Evolutionary conservation across 2,888 invertebrate species (phyloP).

Genomic region (Hirtodrosophila confusa): DNA sequence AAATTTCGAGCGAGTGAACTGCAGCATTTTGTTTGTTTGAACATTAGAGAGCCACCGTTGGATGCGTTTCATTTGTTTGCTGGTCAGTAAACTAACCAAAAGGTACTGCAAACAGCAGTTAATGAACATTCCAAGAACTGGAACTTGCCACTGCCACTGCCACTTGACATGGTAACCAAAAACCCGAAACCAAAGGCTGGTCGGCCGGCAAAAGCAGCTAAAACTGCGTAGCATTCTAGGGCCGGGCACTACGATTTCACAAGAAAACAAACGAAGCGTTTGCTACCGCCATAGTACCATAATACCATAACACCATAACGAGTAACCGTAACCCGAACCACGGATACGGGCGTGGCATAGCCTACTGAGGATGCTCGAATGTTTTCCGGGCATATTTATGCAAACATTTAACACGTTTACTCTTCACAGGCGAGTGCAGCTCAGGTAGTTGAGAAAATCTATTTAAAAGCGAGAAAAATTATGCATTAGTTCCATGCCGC

Average conservation of each 20-base stretch:
- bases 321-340: constrained; percentile 35
- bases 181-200: constrained; percentile 58
- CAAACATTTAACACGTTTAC: constrained; percentile 78
- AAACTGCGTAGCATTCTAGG: no score
- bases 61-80: constrained; percentile 46
- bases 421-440: constrained; percentile 15
- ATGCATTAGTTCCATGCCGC: constrained; percentile 68
- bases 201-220: constrained; percentile 9
- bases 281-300: constrained; percentile 47
- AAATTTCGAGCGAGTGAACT: constrained; percentile 19
- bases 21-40: constrained; percentile 32
- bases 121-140: constrained; percentile 60
- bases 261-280: constrained; percentile 67
- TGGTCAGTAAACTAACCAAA: constrained; percentile 35
- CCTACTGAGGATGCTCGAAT: constrained; percentile 18
- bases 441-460: constrained; percentile 55
- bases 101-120: constrained; percentile 43
- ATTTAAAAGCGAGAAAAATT: constrained; percentile 52
- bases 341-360: constrained; percentile 54
- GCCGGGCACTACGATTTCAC: constrained; percentile 28
- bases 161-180: constrained; percentile 76
- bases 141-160: constrained; percentile 51
- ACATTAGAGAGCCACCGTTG: constrained; percentile 37
- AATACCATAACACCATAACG: constrained; percentile 26
- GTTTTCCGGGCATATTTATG: constrained; percentile 63